Evolutionary conservation across 1,140 invertebrate species (phyloP).

Genomic region (Cydia splendana): DNA sequence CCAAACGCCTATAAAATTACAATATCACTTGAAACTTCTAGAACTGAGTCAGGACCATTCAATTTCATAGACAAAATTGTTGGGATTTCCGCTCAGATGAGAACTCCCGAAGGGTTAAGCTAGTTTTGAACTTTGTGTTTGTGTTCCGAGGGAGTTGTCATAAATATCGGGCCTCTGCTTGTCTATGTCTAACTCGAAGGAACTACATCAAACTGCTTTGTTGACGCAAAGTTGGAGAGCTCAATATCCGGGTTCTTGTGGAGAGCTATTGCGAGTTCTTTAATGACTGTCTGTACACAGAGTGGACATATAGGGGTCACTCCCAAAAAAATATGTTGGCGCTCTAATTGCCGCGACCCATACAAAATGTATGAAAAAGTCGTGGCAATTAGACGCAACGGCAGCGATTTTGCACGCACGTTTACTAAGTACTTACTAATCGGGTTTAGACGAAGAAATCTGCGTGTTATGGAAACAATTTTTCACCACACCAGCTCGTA

Average conservation of each 20-base stretch:
- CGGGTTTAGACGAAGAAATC: too few species aligned
- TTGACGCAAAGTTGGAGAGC: conserved; percentile 53
- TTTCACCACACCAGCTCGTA: too few species aligned
- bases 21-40: neutral
- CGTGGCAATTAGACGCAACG: too few species aligned
- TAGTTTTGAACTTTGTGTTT: conserved; percentile 60
- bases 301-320: too few species aligned
- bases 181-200: conserved; percentile 47
- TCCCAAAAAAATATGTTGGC: too few species aligned
- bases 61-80: conserved; percentile 49
- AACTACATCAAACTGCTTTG: conserved; percentile 47
- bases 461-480: too few species aligned
- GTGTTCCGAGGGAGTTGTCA: conserved; percentile 54
- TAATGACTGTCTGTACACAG: conserved; percentile 15
- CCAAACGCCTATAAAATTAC: neutral
- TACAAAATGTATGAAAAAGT: too few species aligned
- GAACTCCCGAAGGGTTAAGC: conserved; percentile 55
- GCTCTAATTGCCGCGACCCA: too few species aligned
- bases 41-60: conserved; percentile 41
- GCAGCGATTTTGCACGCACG: too few species aligned
- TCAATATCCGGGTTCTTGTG: conserved; percentile 48
- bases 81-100: conserved; percentile 52
- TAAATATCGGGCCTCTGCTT: conserved; percentile 59
- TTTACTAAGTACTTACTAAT: too few species aligned
- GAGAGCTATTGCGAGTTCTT: conserved; percentile 43